These are phyloP conservation scores for Hemicrepidius hirtus DNA, from an alignment of 2,888 invertebrate genomes.

Conservation along the genomic window DNA sequence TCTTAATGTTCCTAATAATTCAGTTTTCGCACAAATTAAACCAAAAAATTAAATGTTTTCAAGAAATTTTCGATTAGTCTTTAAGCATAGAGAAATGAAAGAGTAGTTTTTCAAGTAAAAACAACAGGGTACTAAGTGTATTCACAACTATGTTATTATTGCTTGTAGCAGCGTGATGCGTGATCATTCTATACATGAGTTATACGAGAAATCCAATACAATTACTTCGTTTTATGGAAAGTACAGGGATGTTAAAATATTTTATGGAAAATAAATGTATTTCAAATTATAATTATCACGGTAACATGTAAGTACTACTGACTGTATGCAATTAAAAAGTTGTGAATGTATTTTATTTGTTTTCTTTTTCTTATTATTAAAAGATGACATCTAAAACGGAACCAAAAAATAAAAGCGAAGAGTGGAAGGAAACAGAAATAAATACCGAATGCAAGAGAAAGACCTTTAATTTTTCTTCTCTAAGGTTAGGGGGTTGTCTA, in stretches of 20 bases:
- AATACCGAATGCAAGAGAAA: no score
- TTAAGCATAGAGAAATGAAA: slow-evolving; percentile 29
- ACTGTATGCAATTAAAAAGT: slow-evolving; percentile 52
- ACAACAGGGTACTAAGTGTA: slow-evolving; percentile 52
- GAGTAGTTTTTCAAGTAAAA: slow-evolving; percentile 50
- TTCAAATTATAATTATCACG: slow-evolving; percentile 39
- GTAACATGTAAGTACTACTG: slow-evolving; percentile 44
- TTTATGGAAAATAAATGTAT: slow-evolving; percentile 52
- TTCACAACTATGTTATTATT: slow-evolving; percentile 49
- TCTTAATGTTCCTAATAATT: slow-evolving; percentile 12
- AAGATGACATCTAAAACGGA: no score
- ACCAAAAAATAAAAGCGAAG: no score
- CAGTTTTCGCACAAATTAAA: neutral
- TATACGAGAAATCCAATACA: slow-evolving; percentile 46
- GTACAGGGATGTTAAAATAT: slow-evolving; percentile 51
- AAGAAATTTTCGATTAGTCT: no score
- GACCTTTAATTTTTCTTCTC: no score
- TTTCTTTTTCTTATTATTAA: no score
- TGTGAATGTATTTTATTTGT: slow-evolving; percentile 45
- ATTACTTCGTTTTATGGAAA: slow-evolving; percentile 45
- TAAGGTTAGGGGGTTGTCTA: no score
- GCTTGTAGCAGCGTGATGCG: slow-evolving; percentile 41
- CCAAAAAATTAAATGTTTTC: no score
- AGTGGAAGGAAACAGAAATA: no score
- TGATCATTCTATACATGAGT: slow-evolving; percentile 48